Evolutionary conservation across 1,140 invertebrate genomes (phyloP).

Genomic region (Lordiphosa collinella): DNA sequence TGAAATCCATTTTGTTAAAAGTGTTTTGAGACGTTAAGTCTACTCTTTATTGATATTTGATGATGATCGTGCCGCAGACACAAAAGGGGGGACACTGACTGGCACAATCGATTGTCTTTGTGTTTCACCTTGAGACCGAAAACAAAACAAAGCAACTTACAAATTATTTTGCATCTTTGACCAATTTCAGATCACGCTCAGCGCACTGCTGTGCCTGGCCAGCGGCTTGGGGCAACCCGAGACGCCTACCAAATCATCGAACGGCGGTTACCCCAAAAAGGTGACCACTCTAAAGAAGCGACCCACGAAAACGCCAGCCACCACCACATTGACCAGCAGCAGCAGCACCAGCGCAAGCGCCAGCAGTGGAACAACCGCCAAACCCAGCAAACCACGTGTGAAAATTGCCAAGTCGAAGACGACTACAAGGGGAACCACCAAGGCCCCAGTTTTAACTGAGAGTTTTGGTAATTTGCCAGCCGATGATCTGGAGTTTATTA

Average conservation of each 20-base stretch:
- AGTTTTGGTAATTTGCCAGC: slow-evolving; percentile 66
- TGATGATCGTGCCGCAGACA: slow-evolving; percentile 14
- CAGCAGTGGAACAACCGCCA: slow-evolving; percentile 20
- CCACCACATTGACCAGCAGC: slow-evolving; percentile 2
- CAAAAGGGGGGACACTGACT: slow-evolving; percentile 8
- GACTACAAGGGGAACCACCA: slow-evolving; percentile 17
- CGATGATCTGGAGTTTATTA: slow-evolving; percentile 78
- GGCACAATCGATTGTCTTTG: slow-evolving; percentile 34
- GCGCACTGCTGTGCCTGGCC: slow-evolving; percentile 42
- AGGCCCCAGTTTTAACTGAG: slow-evolving; percentile 29
- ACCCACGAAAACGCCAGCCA: slow-evolving; percentile 60
- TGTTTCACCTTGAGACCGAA: slow-evolving; percentile 55
- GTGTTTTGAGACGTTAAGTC: background rate
- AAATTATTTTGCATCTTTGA: slow-evolving; percentile 6
- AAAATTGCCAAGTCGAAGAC: slow-evolving; percentile 30
- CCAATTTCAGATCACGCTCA: slow-evolving; percentile 44
- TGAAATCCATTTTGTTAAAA: slow-evolving; percentile 21
- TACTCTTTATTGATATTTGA: slow-evolving; percentile 22
- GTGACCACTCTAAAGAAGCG: slow-evolving; percentile 69
- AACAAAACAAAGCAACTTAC: slow-evolving; percentile 9
- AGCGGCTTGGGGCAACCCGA: slow-evolving; percentile 37
- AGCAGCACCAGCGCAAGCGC: slow-evolving; percentile 4
- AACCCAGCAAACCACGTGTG: slow-evolving; percentile 58
- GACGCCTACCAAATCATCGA: slow-evolving; percentile 29
- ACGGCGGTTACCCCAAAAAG: slow-evolving; percentile 65